A percentile compares a stretch with the other conserved stretches of the same genome.
These are phyloP conservation scores for Fragum fragum DNA, from an alignment of 2,888 invertebrate genomes.

Conservation along the genomic window DNA sequence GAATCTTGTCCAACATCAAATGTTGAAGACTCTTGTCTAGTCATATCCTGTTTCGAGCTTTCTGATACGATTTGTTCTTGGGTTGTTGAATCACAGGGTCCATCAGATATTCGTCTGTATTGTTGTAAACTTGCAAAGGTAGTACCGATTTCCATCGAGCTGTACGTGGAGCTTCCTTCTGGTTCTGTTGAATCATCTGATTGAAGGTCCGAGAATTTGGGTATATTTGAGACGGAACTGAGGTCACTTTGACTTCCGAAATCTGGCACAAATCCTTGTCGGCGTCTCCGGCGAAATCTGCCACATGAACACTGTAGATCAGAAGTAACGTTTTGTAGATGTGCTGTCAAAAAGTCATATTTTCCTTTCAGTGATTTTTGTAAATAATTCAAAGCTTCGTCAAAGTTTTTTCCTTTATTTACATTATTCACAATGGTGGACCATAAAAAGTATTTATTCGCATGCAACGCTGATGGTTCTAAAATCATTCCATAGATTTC, in stretches of 20 bases:
- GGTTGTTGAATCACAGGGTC: neutral
- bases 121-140: neutral
- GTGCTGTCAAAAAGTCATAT: neutral
- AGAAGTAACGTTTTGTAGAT: neutral
- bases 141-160: neutral
- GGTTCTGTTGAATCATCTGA: neutral
- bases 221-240: neutral
- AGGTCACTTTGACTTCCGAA: conserved; percentile 7
- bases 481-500: conserved; percentile 8
- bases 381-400: neutral
- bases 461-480: neutral
- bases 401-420: conserved; percentile 3
- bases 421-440: conserved; percentile 1
- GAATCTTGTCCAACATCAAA: neutral
- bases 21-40: neutral
- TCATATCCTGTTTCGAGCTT: neutral
- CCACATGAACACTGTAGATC: neutral
- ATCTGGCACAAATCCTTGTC: neutral
- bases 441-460: conserved; percentile 9
- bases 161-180: neutral
- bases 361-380: conserved; percentile 1
- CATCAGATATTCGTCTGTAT: neutral
- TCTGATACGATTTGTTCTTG: neutral
- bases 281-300: neutral
- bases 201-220: neutral